These are phyloP conservation scores for Acanthoscelides obtectus DNA, from an alignment of 2,888 invertebrate genomes.

Conservation along the genomic window DNA sequence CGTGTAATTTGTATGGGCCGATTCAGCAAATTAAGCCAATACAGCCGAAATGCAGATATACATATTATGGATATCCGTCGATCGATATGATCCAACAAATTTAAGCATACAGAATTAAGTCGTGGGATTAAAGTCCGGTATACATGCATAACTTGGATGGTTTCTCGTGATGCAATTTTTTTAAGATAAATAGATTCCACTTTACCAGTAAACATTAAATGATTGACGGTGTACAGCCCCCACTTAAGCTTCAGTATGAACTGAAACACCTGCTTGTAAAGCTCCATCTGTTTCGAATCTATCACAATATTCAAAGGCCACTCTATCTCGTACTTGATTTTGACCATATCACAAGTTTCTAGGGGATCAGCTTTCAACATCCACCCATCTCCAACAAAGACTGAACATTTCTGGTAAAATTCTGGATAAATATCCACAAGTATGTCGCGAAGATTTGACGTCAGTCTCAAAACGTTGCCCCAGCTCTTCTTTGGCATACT, in stretches of 20 bases:
- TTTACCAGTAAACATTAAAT: constrained; percentile 39
- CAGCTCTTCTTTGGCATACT: constrained; percentile 27
- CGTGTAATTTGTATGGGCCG: no score
- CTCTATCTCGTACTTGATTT: constrained; percentile 34
- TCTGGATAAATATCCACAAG: constrained; percentile 41
- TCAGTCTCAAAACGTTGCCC: constrained; percentile 41
- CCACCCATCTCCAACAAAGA: constrained; percentile 34
- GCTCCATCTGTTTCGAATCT: constrained; percentile 31
- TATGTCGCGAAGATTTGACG: constrained; percentile 42
- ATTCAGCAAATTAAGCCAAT: no score
- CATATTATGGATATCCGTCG: no score
- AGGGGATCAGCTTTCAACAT: constrained; percentile 30
- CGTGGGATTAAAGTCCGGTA: no score
- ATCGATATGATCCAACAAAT: no score
- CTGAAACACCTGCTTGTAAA: constrained; percentile 40
- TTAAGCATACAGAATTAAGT: no score
- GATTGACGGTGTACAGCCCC: constrained; percentile 41
- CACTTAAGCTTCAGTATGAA: constrained; percentile 43
- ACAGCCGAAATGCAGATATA: no score
- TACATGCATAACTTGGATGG: no score
- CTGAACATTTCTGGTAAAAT: constrained; percentile 36
- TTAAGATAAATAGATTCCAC: no score
- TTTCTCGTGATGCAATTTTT: no score
- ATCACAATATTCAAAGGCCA: constrained; percentile 45
- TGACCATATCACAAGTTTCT: constrained; percentile 32